Base-by-base conservation (phyloP, 2,888 invertebrate genomes). In the Caenorhabditis doughertyi region DNA sequence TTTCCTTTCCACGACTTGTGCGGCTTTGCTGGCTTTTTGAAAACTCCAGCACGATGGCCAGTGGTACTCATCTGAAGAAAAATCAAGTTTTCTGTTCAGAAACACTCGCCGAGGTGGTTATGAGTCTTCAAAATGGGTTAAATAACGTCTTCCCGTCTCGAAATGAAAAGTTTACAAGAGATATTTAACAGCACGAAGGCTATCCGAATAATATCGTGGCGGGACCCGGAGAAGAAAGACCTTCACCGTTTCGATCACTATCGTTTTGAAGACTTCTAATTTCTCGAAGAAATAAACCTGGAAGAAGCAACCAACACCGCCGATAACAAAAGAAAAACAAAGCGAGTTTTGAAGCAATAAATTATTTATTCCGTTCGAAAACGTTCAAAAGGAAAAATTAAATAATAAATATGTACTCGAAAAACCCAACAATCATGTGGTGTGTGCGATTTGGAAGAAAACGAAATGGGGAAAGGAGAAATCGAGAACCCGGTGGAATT, bases 1-100 rank as follows among this genome's bases (percentile, higher is more conserved):
- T 98, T 97, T 85, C 95, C 94, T 4, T 86, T 86, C 85, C 96
- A 96, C 84, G 95, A 95, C 93, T 98, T 98, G 92, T 98, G 98
- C 53, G 94, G 90, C 92, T 99, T 99, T 92, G 98, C 98, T 83
- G 95, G 94, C 93, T 98, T 97, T 92, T 98, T 98, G 55, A 97
- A 94, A 62, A 94, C 94, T 49, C 98, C 97, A 39, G 97, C 94
- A 73, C 96, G 94, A 93, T 98, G 98, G 16, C 86, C 88, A 51
- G 58, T 47, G 49, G 83, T 86, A 29, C 81, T 87, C 83, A 79
- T 84, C 44, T 67, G 23, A 53, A n/a, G n/a, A n/a, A n/a, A n/a
- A n/a, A n/a, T n/a, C n/a, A n/a, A n/a, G n/a, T n/a, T n/a, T n/a
- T n/a, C n/a, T n/a, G n/a, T n/a, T n/a, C n/a, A n/a, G n/a, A n/a